phyloP scores from a whole-genome alignment of 2,888 invertebrate species.

The Thyatira batis region DNA sequence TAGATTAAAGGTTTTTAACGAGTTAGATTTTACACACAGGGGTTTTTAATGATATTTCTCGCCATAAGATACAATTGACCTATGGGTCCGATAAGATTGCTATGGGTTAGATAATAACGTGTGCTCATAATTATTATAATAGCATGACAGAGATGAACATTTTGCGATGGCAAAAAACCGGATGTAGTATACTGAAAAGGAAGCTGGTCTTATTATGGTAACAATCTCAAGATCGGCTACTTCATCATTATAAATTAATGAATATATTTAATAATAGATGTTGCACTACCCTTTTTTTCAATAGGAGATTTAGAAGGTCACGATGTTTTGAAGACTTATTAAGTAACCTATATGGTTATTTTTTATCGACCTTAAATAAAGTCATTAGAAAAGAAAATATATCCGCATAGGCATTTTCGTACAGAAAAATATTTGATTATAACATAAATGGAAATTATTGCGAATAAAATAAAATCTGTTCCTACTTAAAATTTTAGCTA shows the following conservation, averaged over 20 bases:
- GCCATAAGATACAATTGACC: no score
- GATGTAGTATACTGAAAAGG: neutral
- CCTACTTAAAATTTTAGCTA: no score
- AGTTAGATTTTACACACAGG: no score
- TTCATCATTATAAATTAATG: neutral
- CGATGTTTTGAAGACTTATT: neutral
- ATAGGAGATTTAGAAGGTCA: neutral
- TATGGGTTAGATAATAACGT: neutral
- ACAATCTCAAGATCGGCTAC: neutral
- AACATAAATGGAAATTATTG: no score
- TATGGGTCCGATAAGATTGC: neutral
- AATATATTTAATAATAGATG: neutral
- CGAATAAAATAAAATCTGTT: no score
- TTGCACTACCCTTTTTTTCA: neutral
- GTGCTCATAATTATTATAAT: slow-evolving; percentile 13
- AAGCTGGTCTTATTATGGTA: neutral
- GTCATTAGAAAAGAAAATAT: no score
- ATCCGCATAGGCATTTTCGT: no score
- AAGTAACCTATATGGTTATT: no score
- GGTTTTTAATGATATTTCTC: no score
- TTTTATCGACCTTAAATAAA: no score
- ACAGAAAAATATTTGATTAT: no score
- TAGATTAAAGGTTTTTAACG: no score
- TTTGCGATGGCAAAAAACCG: neutral
- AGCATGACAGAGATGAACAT: slow-evolving; percentile 12